Evolutionary conservation across 2,113 vertebrate species (phyloP).

Genomic region (Coracopsis vasa): DNA sequence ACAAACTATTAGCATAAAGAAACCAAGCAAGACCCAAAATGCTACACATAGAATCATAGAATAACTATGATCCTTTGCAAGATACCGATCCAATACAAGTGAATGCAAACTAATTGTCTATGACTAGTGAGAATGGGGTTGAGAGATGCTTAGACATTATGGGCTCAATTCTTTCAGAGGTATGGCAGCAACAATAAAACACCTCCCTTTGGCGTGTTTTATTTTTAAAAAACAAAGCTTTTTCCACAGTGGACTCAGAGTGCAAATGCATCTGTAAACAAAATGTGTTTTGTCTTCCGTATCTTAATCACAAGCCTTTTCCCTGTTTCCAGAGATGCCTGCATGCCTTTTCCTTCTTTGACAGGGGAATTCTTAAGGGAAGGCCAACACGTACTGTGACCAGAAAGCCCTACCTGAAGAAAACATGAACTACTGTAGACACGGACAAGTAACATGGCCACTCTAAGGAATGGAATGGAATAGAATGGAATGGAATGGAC

Average conservation of each 20-base stretch:
- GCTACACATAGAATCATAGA: not conserved
- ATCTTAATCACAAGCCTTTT: not conserved
- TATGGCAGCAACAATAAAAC: not conserved
- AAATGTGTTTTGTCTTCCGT: not conserved
- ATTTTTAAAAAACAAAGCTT: not conserved
- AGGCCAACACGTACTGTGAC: not conserved
- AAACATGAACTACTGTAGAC: rapidly evolving
- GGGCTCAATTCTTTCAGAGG: not conserved
- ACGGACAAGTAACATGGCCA: no score
- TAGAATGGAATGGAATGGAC: not conserved
- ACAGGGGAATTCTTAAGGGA: not conserved
- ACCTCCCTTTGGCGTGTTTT: not conserved
- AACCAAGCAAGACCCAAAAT: not conserved
- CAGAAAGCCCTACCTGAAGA: not conserved
- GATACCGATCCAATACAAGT: not conserved
- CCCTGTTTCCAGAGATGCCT: not conserved
- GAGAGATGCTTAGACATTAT: not conserved
- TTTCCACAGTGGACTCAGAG: not conserved
- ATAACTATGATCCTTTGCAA: not conserved
- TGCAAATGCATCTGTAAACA: not conserved
- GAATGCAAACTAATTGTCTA: not conserved
- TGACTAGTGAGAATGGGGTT: not conserved
- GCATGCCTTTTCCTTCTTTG: not conserved
- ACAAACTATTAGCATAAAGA: not conserved
- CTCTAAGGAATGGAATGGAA: not conserved